Evolutionary conservation across 2,888 invertebrate species (phyloP), one percentile per base, ranked within the genome.

Genomic region (Adela reaumurella): DNA sequence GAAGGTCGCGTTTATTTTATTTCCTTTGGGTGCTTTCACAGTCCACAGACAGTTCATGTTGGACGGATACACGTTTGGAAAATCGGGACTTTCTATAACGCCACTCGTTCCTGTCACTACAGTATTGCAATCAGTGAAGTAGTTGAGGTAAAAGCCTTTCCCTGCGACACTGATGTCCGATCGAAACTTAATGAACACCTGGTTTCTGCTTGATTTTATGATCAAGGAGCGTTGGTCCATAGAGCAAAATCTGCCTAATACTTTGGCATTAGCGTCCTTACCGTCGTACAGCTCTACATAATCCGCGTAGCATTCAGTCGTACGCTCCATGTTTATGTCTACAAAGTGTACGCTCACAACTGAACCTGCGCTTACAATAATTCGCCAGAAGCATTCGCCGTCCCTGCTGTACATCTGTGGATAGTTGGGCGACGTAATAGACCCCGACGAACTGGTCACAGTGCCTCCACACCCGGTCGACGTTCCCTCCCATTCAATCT

Each of bases 51-150:
- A 96, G 62, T 91, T 83, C 19, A 82, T 62, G 46, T 74, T 67
- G 43, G 76, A 65, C 1, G 86, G 83, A 65, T 90, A 87, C 14
- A 71, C 62, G 55, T 83, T 63, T 1, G 93, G 95, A 64, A 86
- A 95, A 62, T 91, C 91, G 0, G 92, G 90, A 59, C 92, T 93
- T 67, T 95, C 95, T 50, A 96, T 90, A 8, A 88, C 83, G 14
- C 94, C 94, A 55, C 81, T 72, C 59, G 81, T 83, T 3, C 89
- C 89, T 17, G 65, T 82, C 24, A 90, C 44, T 47, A 74, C 82
- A 49, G 77, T 84, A 52, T 83, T 77, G 62, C 92, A 92, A 81
- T 90, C 68, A 58, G 89, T 84, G 45, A 72, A 66, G 63, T 92
- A 97, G 57, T 83, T 85, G 0, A 94, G 65, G 49, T 87, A 82